Percentiles rank a stretch among this genome's conserved stretches.
Evolutionary conservation across 2,888 invertebrate species (phyloP).

Genomic region (Sarcophaga subvicina): DNA sequence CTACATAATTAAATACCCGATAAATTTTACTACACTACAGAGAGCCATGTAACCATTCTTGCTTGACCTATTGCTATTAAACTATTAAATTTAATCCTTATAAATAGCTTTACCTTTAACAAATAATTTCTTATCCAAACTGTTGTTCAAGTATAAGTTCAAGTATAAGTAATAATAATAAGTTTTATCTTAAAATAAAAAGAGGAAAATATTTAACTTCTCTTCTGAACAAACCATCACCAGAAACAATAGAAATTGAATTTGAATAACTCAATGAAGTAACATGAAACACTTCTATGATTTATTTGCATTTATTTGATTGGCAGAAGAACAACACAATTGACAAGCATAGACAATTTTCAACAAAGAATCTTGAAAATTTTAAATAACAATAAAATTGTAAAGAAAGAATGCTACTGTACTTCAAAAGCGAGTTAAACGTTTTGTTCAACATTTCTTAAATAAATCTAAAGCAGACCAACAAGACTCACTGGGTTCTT

Average conservation of each 20-base stretch:
- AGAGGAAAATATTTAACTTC: neutral
- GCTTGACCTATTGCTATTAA: too few species aligned
- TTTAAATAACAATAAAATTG: conserved; percentile 8
- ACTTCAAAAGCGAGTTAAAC: too few species aligned
- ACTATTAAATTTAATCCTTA: neutral
- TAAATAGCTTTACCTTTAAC: neutral
- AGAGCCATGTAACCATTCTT: too few species aligned
- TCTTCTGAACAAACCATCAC: conserved; percentile 3
- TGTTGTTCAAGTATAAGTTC: neutral
- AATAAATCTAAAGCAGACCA: too few species aligned
- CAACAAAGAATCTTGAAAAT: conserved; percentile 20
- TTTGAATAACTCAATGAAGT: conserved; percentile 6
- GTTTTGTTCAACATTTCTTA: too few species aligned
- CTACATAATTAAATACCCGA: too few species aligned
- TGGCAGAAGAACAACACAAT: conserved; percentile 12
- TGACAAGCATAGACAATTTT: neutral
- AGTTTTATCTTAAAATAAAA: conserved; percentile 12
- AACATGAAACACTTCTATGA: conserved; percentile 52
- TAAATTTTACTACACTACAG: too few species aligned
- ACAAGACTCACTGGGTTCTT: too few species aligned
- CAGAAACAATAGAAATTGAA: conserved; percentile 5
- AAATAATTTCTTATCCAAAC: neutral
- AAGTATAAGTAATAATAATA: too few species aligned
- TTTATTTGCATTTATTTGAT: conserved; percentile 56
- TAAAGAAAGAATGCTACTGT: too few species aligned